Evolutionary conservation across 2,797 vertebrate species (phyloP), one percentile per base, ranked within the genome.

Genomic region (Clarias laeviceps): DNA sequence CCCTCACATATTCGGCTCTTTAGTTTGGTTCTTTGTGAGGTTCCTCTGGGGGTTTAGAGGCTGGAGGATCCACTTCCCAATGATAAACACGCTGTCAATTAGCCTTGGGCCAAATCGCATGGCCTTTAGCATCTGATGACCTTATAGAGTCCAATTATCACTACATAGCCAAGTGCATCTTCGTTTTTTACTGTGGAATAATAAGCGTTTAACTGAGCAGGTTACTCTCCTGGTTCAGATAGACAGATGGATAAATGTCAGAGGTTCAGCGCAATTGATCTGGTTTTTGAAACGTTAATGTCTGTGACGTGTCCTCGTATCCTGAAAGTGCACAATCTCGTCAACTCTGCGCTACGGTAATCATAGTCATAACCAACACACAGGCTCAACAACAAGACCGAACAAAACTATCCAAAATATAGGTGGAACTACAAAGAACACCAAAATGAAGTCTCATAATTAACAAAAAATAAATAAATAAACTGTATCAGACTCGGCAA

Each of bases 71-170:
- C 40, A 70, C 74, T 66, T 54, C 65, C 45, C 22, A 64, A 73
- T 69, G 57, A 87, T 80, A 66, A 76, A 57, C 50, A 77, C 22
- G 37, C 89, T 86, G 86, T 90, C 87, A 90, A 87, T 90, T 86
- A 88, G 69, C 40, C 82, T 80, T 83, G 57, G 37, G 54, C 78
- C 73, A 82, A 86, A 59, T 66, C 18, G 34, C 69, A 61, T 80
- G 61, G 82, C 87, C 89, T 90, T 88, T 84, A 87, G 84, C 74
- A 65, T 61, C 78, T 69, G 66, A 80, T 88, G 87, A 90, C 89
- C 87, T 90, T 90, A 84, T 72, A 72, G 82, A 84, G 37, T 24
- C 87, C 86, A 90, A 90, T 90, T 90, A 90, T 87, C 79, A 88
- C 68, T 34, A 64, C 74, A 76, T 59, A 7, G 6, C 17, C 22